These are phyloP conservation scores for Drosophila demipolita DNA, from an alignment of 2,888 invertebrate species.

Conservation along the genomic window DNA sequence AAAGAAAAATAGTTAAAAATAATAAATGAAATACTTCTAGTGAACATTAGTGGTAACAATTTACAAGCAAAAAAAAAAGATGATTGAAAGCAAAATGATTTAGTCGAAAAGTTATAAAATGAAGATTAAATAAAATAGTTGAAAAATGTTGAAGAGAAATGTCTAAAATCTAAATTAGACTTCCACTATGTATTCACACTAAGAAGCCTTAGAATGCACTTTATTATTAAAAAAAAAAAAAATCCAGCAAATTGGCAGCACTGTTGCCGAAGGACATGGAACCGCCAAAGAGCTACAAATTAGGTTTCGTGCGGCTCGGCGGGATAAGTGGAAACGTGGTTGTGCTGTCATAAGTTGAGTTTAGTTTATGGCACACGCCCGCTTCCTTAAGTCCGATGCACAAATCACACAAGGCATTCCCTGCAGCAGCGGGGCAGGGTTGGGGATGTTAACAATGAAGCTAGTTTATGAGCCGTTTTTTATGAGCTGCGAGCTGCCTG, in stretches of 20 bases:
- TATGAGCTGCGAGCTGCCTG: conserved; percentile 28
- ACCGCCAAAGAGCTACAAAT: conserved; percentile 66
- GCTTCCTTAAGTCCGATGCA: conserved; percentile 15
- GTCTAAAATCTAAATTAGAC: not conserved
- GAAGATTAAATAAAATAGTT: not conserved
- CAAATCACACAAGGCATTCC: conserved; percentile 41
- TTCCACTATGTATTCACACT: not conserved
- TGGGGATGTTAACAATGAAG: conserved; percentile 51
- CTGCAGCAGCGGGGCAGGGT: not conserved
- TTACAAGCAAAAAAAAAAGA: not conserved
- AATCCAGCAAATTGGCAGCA: conserved; percentile 35
- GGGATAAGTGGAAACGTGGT: conserved; percentile 59
- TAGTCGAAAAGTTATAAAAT: not conserved
- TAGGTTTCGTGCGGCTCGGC: conserved; percentile 67
- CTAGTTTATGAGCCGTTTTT: conserved; percentile 62
- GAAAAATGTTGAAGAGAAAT: not conserved
- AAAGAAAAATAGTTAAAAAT: not conserved
- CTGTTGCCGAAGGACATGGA: conserved; percentile 44
- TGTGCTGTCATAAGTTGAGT: conserved; percentile 49
- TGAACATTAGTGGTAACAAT: not conserved
- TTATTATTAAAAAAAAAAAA: not conserved
- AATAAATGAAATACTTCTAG: not conserved
- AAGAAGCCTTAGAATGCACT: not conserved
- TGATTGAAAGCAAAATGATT: not conserved
- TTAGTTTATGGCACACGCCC: conserved; percentile 64